phyloP scores from a whole-genome alignment of 1,140 invertebrate species.

The Brachionus calyciflorus region DNA sequence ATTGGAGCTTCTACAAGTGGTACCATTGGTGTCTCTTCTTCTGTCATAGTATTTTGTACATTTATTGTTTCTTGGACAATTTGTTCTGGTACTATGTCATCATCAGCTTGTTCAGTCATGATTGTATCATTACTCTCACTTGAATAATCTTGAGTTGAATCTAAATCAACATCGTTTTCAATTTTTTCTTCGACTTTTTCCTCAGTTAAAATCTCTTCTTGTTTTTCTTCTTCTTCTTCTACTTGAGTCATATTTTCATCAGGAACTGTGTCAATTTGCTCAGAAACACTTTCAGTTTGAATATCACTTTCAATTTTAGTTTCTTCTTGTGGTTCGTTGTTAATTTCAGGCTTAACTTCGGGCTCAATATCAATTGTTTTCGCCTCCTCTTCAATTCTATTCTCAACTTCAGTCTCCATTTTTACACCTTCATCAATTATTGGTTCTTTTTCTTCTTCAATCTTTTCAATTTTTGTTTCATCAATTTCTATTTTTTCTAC shows the following conservation, averaged over 20 bases:
- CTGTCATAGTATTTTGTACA: no score
- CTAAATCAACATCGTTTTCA: background rate
- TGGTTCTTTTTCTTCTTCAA: background rate
- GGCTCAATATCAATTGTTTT: no score
- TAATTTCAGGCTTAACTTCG: background rate
- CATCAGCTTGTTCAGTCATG: background rate
- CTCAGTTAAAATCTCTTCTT: background rate
- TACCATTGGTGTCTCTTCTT: background rate
- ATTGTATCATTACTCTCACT: background rate
- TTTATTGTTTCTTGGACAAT: background rate
- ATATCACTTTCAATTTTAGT: background rate
- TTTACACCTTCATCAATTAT: background rate
- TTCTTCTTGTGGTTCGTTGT: background rate
- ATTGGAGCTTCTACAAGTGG: background rate
- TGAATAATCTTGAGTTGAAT: background rate
- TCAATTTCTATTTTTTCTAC: background rate
- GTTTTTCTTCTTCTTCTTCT: background rate
- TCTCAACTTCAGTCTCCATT: background rate
- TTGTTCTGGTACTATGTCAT: background rate
- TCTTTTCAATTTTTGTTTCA: background rate
- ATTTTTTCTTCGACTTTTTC: background rate
- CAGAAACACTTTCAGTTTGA: background rate
- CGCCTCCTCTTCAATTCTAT: no score
- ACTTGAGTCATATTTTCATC: background rate
- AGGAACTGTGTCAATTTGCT: background rate